Conservation (phyloP, 2,113 vertebrate species). For the Candoia aspera region DNA sequence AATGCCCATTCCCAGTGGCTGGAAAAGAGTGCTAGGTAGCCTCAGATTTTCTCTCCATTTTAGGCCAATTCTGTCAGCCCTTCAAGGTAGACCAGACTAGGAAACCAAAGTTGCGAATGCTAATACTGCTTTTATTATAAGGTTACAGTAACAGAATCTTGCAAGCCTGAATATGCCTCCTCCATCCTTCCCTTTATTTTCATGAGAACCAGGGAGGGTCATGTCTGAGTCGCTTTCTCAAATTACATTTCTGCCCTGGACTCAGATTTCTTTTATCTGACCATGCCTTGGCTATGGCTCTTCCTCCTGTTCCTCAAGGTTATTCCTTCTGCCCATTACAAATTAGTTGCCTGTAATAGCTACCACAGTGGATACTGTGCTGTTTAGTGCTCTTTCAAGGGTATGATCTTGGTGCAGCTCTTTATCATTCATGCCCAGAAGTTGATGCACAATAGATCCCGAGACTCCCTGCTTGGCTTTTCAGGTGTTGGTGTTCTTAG, state of each 20-base stretch:
- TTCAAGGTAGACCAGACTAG: neutral
- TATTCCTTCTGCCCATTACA: neutral
- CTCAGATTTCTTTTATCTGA: neutral
- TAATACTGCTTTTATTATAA: neutral
- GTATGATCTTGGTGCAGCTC: neutral
- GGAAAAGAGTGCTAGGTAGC: neutral
- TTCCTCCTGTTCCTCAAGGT: neutral
- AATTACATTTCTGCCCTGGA: neutral
- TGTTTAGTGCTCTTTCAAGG: neutral
- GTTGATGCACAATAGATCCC: neutral
- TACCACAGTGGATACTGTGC: neutral
- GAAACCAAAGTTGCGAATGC: neutral
- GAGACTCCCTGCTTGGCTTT: slow-evolving; percentile 43
- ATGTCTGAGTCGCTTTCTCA: neutral
- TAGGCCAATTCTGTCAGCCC: neutral
- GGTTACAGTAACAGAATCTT: neutral
- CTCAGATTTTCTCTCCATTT: neutral
- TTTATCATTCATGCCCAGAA: neutral
- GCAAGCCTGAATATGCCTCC: neutral
- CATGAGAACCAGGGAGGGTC: neutral
- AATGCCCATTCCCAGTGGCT: neutral
- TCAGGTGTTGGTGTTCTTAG: slow-evolving; percentile 91
- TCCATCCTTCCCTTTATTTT: neutral
- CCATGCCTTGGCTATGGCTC: neutral
- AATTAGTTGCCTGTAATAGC: neutral